phyloP scores from a whole-genome alignment of 1,140 invertebrate species.

The Lepidurus arcticus region DNA sequence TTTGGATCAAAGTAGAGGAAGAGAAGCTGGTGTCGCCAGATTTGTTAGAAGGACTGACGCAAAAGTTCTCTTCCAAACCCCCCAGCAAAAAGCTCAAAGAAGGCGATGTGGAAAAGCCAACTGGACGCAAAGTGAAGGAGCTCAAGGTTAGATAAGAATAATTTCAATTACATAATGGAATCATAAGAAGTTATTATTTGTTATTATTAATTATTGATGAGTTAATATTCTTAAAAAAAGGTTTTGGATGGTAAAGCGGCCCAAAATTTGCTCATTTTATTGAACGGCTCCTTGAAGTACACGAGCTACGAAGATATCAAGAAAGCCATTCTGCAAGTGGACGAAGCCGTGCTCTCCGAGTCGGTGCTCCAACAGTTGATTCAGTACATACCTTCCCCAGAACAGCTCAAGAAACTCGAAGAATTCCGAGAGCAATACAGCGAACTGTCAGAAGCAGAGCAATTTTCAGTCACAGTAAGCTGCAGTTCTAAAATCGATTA shows the following conservation, averaged over 20 bases:
- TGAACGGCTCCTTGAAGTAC: slow-evolving; percentile 84
- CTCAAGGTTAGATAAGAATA: slow-evolving; percentile 51
- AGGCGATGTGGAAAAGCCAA: slow-evolving; percentile 64
- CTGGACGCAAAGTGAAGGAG: slow-evolving; percentile 78
- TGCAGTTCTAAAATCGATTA: neutral
- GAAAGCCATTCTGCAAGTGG: slow-evolving; percentile 73
- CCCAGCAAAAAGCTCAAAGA: slow-evolving; percentile 58
- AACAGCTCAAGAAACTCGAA: slow-evolving; percentile 76
- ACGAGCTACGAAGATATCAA: slow-evolving; percentile 80
- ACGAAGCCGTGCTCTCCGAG: slow-evolving; percentile 72
- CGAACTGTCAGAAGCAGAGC: slow-evolving; percentile 85
- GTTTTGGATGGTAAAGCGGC: slow-evolving; percentile 88
- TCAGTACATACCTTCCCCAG: slow-evolving; percentile 80
- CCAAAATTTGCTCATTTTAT: slow-evolving; percentile 88
- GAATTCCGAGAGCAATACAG: slow-evolving; percentile 69
- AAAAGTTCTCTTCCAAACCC: slow-evolving; percentile 83
- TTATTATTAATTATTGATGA: neutral
- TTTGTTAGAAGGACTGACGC: slow-evolving; percentile 71
- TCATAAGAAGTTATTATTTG: neutral
- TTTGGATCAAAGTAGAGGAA: slow-evolving; percentile 91
- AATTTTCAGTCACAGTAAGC: slow-evolving; percentile 86
- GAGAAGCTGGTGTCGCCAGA: slow-evolving; percentile 80
- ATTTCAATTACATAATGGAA: neutral
- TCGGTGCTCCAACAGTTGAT: slow-evolving; percentile 77
- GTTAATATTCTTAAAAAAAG: slow-evolving; percentile 21